Evolutionary conservation across 2,888 invertebrate genomes (phyloP).

Genomic region (Eristalis pertinax): DNA sequence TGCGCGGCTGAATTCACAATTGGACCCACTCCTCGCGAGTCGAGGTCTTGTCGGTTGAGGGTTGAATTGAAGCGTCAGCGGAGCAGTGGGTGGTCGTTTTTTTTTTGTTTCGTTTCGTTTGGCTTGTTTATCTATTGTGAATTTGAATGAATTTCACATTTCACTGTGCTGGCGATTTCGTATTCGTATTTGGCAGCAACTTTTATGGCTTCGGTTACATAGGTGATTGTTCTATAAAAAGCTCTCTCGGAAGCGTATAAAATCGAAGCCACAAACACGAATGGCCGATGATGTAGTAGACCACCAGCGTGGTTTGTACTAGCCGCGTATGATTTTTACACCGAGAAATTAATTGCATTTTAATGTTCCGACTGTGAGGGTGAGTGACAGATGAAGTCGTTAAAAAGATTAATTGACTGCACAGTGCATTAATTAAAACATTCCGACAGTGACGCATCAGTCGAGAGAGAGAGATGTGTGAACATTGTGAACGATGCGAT

Average conservation of each 20-base stretch:
- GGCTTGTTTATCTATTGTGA: slow-evolving; percentile 19
- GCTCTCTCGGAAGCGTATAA: slow-evolving; percentile 28
- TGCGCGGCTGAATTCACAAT: slow-evolving; percentile 38
- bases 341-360: slow-evolving; percentile 46
- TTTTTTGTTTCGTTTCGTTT: background rate
- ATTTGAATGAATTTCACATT: slow-evolving; percentile 51
- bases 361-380: slow-evolving; percentile 25
- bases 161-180: slow-evolving; percentile 27
- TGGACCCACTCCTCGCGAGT: slow-evolving; percentile 6
- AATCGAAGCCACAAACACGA: background rate
- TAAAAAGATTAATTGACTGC: slow-evolving; percentile 53
- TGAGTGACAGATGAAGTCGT: slow-evolving; percentile 58
- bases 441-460: slow-evolving; percentile 1
- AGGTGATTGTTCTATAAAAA: slow-evolving; percentile 56
- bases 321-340: slow-evolving; percentile 10
- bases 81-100: slow-evolving; percentile 53
- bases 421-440: slow-evolving; percentile 26
- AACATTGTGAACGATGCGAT: background rate
- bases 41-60: background rate
- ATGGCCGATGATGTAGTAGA: background rate
- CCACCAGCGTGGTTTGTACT: slow-evolving; percentile 27
- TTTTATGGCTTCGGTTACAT: slow-evolving; percentile 49
- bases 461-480: background rate
- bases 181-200: slow-evolving; percentile 26
- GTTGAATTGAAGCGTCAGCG: background rate